Conservation (phyloP, 2,113 vertebrate species). For the Phalacrocorax pelagicus region DNA sequence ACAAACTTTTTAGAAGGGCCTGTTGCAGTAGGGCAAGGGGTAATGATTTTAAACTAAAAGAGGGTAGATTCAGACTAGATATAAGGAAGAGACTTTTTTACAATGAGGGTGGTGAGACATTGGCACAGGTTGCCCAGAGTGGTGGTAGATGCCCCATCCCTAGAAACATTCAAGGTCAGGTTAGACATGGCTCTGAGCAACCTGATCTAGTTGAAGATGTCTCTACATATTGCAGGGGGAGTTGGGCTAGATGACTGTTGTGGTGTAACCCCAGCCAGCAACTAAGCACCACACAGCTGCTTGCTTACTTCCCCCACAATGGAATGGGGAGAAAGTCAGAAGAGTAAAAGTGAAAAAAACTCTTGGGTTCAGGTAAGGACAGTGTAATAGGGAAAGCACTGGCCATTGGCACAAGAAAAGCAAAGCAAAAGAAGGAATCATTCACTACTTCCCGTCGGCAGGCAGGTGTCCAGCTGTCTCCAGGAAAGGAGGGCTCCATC, state of each 20-base stretch:
- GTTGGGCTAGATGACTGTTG: not conserved
- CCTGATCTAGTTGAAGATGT: not conserved
- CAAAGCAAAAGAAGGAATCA: too few species aligned
- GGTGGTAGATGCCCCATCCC: not conserved
- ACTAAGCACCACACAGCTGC: too few species aligned
- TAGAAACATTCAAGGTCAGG: not conserved
- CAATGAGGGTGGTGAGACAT: not conserved
- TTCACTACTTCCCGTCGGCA: too few species aligned
- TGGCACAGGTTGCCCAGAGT: not conserved
- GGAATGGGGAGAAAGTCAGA: too few species aligned
- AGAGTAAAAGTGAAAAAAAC: too few species aligned
- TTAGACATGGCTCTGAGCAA: not conserved
- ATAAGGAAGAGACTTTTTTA: not conserved
- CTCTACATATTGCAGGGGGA: not conserved
- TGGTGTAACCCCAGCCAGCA: too few species aligned
- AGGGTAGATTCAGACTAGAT: not conserved
- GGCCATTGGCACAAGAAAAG: too few species aligned
- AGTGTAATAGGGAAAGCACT: too few species aligned
- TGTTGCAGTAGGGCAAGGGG: accelerated
- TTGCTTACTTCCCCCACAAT: too few species aligned
- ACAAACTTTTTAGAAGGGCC: not conserved
- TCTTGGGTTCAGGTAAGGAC: too few species aligned
- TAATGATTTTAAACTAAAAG: not conserved
- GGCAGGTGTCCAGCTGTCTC: too few species aligned
- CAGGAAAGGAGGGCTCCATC: too few species aligned